Conservation (phyloP, 2,113 vertebrate genomes). For the Salvelinus fontinalis region DNA sequence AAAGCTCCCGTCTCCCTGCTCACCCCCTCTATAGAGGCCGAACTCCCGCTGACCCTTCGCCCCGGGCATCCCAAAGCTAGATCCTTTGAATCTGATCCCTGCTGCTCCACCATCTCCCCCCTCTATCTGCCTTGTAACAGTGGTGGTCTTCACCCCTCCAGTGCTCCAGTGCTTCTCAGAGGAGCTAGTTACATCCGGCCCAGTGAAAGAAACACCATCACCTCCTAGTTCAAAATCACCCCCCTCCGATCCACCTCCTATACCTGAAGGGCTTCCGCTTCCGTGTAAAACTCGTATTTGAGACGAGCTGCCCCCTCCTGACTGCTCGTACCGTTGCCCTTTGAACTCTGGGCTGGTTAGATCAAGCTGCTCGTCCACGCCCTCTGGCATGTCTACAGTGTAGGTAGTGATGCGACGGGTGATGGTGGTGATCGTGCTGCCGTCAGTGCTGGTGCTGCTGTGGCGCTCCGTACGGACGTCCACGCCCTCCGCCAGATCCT, state of each 20-base stretch:
- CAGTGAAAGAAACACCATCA: slow-evolving; percentile 59
- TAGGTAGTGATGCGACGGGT: slow-evolving; percentile 91
- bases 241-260: slow-evolving; percentile 50
- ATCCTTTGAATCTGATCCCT: slow-evolving; percentile 60
- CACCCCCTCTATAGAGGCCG: slow-evolving; percentile 49
- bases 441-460: slow-evolving; percentile 86
- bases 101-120: slow-evolving; percentile 30
- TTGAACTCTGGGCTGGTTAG: slow-evolving; percentile 78
- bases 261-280: slow-evolving; percentile 62
- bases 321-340: slow-evolving; percentile 67
- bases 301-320: slow-evolving; percentile 68
- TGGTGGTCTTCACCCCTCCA: slow-evolving; percentile 57
- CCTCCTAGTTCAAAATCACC: slow-evolving; percentile 62
- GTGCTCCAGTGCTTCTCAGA: slow-evolving; percentile 59
- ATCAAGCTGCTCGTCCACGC: slow-evolving; percentile 74
- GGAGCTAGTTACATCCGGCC: slow-evolving; percentile 49
- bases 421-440: slow-evolving; percentile 84
- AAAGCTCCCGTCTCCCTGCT: slow-evolving; percentile 35
- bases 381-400: slow-evolving; percentile 85
- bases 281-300: slow-evolving; percentile 59
- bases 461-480: slow-evolving; percentile 81
- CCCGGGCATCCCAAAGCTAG: slow-evolving; percentile 54
- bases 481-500: slow-evolving; percentile 82
- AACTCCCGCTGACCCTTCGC: slow-evolving; percentile 34
- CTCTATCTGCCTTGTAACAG: slow-evolving; percentile 54